Evolutionary conservation across 2,888 invertebrate species (phyloP), one percentile per base, ranked within the genome.

Genomic region (Leucoma salicis): DNA sequence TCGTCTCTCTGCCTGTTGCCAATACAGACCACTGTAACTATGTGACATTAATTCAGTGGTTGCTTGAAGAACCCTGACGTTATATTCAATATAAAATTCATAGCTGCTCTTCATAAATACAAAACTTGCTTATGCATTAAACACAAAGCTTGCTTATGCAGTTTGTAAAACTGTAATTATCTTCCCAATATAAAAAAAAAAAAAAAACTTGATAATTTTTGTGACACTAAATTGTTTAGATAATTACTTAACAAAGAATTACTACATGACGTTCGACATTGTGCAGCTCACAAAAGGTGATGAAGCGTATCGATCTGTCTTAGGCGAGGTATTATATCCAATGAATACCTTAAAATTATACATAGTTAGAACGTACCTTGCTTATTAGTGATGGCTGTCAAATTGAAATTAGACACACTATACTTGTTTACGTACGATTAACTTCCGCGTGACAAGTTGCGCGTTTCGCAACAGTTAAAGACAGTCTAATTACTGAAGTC

Each of bases 271-370:
- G 49, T 59, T 42, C 31, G 46, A 48, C 59, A 63, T 63, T 64
- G 57, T 57, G 46, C 51, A 54, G 46, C 55, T 61, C 50, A 70
- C 69, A 70, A 69, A 63, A 70, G 58, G 50, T 70, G 67, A 71
- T 66, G 54, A 60, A 74, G 58, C 61, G 62, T 64, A 50, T 63
- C 66, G 58, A 60, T 68, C 47, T 57, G 64, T 68, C 60, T 57
- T 53, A 39, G 38, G 46, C 43, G 46, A 39, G 13, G 40, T 42
- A 57, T 56, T 57, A 44, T 55, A 13, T 12, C 13, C 31, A 38
- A 51, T 51, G 39, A 27, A 27, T 27, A 27, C 27, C 11, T 18
- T 35, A 31, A 42, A 39, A 33, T 35, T 35, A 40, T 31, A 32
- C 6, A 38, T 27, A 31, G 34, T 39, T 40, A 35, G 35, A 41